Evolutionary conservation across 2,888 invertebrate species (phyloP).

Genomic region (Macrophya annulata): DNA sequence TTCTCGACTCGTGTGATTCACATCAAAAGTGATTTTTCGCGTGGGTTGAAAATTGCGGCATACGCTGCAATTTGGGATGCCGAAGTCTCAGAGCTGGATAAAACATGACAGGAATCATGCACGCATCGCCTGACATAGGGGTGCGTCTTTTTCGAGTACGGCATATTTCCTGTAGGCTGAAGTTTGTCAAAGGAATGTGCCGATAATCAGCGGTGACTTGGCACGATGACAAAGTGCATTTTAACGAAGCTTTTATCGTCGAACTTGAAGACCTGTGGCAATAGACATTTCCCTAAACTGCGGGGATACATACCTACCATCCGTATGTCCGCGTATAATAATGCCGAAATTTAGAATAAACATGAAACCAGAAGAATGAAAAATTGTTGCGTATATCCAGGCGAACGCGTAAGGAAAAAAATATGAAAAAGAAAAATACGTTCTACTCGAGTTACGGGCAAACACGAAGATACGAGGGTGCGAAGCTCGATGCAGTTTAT

Average conservation of each 20-base stretch:
- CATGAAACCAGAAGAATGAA: neutral
- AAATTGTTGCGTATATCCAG: neutral
- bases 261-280: neutral
- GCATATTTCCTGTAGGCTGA: neutral
- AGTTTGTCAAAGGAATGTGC: neutral
- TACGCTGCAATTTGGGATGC: no score
- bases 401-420: neutral
- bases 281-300: neutral
- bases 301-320: neutral
- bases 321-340: no score
- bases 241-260: neutral
- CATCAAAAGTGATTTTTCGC: no score
- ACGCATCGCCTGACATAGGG: neutral
- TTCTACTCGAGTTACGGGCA: neutral
- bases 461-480: neutral
- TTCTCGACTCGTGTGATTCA: neutral
- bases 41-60: no score
- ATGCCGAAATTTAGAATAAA: neutral
- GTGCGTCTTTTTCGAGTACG: neutral
- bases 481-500: slow-evolving; percentile 59
- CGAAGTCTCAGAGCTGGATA: neutral
- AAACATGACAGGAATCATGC: neutral
- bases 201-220: neutral
- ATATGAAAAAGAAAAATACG: neutral
- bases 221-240: neutral